Percentiles rank a stretch among this genome's conserved stretches.
These are phyloP conservation scores for Anguilla japonica DNA, from an alignment of 2,113 vertebrate species.

Conservation along the genomic window DNA sequence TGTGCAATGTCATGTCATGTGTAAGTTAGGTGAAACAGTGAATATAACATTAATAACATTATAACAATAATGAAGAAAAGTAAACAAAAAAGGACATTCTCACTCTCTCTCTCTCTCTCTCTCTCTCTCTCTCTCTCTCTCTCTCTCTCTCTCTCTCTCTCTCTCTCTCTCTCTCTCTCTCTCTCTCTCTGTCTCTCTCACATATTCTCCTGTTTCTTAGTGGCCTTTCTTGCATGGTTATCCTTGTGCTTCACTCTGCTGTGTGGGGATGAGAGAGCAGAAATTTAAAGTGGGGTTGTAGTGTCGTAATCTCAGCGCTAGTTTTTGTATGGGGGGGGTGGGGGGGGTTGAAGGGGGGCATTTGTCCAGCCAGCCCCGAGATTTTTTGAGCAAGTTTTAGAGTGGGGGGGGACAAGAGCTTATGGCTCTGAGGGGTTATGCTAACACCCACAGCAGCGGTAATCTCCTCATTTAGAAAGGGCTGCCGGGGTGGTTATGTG, in stretches of 20 bases:
- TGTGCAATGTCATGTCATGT: too few relatives aligned
- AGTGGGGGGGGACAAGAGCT: not conserved
- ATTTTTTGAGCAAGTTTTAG: not conserved
- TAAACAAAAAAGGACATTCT: too few relatives aligned
- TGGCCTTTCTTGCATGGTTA: not conserved
- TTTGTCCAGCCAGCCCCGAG: not conserved
- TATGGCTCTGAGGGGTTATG: not conserved
- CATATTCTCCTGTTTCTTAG: not conserved
- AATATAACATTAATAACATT: too few relatives aligned
- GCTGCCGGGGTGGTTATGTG: not conserved
- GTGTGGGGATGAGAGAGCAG: not conserved
- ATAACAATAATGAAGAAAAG: too few relatives aligned
- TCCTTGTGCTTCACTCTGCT: not conserved
- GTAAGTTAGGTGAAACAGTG: too few relatives aligned
- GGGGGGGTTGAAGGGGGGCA: not conserved
- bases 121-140: not conserved
- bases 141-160: not conserved
- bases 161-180: not conserved
- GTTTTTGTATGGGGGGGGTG: not conserved
- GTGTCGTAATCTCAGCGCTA: not conserved
- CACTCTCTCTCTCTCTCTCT: not conserved
- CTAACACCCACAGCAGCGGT: not conserved
- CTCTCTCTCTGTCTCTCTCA: not conserved
- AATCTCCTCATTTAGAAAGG: not conserved
- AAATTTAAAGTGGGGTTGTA: not conserved